Evolutionary conservation across 2,113 vertebrate species (phyloP).

Genomic region (Melanerpes formicivorus): DNA sequence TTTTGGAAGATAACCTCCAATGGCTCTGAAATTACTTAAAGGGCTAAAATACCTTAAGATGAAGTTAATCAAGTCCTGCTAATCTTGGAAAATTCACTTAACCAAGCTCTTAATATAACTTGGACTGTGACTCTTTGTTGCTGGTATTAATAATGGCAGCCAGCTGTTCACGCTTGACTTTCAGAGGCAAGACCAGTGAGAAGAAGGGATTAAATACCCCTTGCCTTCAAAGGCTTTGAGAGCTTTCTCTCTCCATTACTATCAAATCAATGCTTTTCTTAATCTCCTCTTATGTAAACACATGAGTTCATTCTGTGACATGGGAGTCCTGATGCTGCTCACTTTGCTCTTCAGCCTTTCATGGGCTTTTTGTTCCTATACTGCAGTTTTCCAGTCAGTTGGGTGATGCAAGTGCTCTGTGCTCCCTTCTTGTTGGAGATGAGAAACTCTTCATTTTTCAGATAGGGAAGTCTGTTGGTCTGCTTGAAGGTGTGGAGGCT

Average conservation of each 20-base stretch:
- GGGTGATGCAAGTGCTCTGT: not conserved
- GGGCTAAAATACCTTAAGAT: slow-evolving; percentile 19
- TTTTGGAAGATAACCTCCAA: slow-evolving; percentile 52
- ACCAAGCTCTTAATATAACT: not conserved
- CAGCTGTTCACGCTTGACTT: slow-evolving; percentile 50
- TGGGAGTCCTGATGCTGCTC: not conserved
- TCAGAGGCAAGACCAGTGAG: not conserved
- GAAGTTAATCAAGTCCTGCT: slow-evolving; percentile 33
- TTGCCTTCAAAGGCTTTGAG: not conserved
- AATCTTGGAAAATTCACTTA: slow-evolving; percentile 41
- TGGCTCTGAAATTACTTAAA: slow-evolving; percentile 38
- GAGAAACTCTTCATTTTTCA: not conserved
- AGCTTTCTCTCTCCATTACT: not conserved
- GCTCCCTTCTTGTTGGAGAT: not conserved
- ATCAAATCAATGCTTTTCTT: not conserved
- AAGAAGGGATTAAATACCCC: slow-evolving; percentile 4
- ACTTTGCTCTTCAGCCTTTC: not conserved
- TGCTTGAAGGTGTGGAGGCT: too few relatives aligned
- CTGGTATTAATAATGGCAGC: slow-evolving; percentile 42
- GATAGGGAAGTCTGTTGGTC: too few relatives aligned
- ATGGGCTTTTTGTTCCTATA: not conserved
- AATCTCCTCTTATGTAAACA: not conserved
- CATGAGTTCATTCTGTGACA: not conserved
- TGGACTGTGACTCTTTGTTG: slow-evolving; percentile 8
- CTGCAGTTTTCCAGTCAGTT: not conserved